Conservation (phyloP, 2,888 invertebrate genomes). For the Oligia strigilis region DNA sequence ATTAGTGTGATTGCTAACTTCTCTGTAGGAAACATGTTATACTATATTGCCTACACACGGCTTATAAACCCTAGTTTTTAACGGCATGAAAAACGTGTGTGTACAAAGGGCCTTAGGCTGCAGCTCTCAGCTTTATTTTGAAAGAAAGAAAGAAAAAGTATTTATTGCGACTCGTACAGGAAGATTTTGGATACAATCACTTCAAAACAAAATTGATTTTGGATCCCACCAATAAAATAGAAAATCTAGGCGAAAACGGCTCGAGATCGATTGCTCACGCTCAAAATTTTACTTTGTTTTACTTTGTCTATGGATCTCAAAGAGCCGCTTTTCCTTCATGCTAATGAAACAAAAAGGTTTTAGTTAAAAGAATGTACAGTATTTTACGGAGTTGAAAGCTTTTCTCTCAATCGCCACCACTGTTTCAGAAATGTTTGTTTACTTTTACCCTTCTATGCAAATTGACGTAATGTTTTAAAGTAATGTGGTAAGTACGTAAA, state of each 20-base stretch:
- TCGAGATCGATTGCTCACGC: neutral
- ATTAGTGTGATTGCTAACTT: no score
- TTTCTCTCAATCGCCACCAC: constrained; percentile 79
- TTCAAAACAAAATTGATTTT: neutral
- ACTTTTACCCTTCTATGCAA: constrained; percentile 54
- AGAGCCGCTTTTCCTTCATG: constrained; percentile 31
- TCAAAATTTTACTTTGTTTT: neutral
- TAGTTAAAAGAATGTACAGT: constrained; percentile 46
- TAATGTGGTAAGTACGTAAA: constrained; percentile 10
- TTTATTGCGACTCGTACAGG: no score
- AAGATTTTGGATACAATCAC: neutral
- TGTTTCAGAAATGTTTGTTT: constrained; percentile 46
- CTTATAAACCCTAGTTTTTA: neutral
- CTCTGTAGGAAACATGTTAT: neutral
- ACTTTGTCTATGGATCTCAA: constrained; percentile 16
- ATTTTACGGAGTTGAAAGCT: constrained; percentile 60
- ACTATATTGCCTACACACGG: no score
- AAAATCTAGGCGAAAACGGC: neutral
- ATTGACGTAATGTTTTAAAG: constrained; percentile 45
- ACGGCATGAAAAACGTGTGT: neutral
- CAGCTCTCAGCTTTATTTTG: neutral
- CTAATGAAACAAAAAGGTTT: constrained; percentile 50
- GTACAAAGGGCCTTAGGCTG: no score
- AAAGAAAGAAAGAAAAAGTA: no score
- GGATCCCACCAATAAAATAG: neutral